Conservation (phyloP, 2,797 vertebrate species). For the Mastacembelus armatus region DNA sequence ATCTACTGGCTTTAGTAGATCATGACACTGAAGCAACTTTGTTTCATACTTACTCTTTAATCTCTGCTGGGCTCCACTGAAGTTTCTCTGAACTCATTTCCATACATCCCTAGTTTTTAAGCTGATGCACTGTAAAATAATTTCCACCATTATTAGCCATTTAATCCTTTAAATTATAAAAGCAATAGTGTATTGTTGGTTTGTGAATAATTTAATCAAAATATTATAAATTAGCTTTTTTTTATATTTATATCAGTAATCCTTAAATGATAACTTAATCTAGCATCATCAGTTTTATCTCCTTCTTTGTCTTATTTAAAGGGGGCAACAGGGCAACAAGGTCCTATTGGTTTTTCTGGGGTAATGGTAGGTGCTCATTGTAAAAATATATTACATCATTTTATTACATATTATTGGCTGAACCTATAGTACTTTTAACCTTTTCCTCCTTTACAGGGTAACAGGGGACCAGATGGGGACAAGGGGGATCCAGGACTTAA, state of each 20-base stretch:
- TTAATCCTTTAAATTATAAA: not conserved
- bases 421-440: not conserved
- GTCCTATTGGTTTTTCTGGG: conserved; percentile 82
- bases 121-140: not conserved
- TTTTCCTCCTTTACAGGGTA: conserved; percentile 78
- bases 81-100: not conserved
- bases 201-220: not conserved
- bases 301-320: conserved; percentile 50
- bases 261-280: not conserved
- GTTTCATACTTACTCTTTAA: not conserved
- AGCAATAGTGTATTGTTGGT: not conserved
- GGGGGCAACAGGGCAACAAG: conserved; percentile 83
- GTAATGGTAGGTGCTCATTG: conserved; percentile 71
- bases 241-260: not conserved
- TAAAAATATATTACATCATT: not conserved
- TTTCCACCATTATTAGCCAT: not conserved
- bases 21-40: not conserved
- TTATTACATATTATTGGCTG: too few species aligned
- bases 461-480: conserved; percentile 82
- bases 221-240: too few species aligned
- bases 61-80: not conserved
- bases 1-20: conserved; percentile 47
- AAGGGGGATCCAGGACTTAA: conserved; percentile 85
- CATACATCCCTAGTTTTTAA: not conserved
- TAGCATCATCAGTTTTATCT: not conserved